These are phyloP conservation scores for Esox masquinongy DNA, from an alignment of 2,797 vertebrate genomes.

Conservation along the genomic window DNA sequence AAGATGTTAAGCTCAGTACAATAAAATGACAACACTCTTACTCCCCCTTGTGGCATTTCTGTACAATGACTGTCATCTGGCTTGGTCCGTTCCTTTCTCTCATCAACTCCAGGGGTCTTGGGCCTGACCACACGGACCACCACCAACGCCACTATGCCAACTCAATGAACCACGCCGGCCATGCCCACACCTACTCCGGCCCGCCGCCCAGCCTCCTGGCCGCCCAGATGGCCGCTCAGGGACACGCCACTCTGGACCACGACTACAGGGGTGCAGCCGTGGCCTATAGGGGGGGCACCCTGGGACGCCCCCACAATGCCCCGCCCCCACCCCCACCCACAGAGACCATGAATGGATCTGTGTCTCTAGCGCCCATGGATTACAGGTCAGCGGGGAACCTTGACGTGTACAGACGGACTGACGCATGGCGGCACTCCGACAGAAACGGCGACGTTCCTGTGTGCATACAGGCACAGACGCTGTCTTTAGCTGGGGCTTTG, in stretches of 20 bases:
- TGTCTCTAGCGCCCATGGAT: slow-evolving; percentile 81
- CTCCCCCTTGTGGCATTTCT: not conserved
- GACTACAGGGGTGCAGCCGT: slow-evolving; percentile 82
- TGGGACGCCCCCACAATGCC: slow-evolving; percentile 90
- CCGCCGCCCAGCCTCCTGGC: slow-evolving; percentile 76
- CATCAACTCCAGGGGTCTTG: slow-evolving; percentile 79
- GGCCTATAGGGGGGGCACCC: slow-evolving; percentile 82
- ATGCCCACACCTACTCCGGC: slow-evolving; percentile 83
- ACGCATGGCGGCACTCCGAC: too few relatives aligned
- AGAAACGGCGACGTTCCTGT: too few relatives aligned
- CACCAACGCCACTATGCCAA: slow-evolving; percentile 89
- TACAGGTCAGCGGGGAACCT: slow-evolving; percentile 77
- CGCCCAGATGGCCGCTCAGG: slow-evolving; percentile 78
- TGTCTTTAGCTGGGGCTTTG: too few relatives aligned
- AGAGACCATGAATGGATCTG: slow-evolving; percentile 82
- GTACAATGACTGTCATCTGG: not conserved
- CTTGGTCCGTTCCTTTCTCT: not conserved
- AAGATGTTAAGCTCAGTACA: too few relatives aligned
- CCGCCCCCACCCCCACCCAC: slow-evolving; percentile 88
- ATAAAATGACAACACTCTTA: not conserved
- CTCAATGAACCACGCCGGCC: slow-evolving; percentile 88
- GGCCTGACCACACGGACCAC: slow-evolving; percentile 79
- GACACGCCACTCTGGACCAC: slow-evolving; percentile 78
- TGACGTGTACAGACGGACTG: not conserved
- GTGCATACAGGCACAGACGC: not conserved